Base-by-base conservation (phyloP, 1,140 invertebrate genomes). In the Mesaphorura yosii region DNA sequence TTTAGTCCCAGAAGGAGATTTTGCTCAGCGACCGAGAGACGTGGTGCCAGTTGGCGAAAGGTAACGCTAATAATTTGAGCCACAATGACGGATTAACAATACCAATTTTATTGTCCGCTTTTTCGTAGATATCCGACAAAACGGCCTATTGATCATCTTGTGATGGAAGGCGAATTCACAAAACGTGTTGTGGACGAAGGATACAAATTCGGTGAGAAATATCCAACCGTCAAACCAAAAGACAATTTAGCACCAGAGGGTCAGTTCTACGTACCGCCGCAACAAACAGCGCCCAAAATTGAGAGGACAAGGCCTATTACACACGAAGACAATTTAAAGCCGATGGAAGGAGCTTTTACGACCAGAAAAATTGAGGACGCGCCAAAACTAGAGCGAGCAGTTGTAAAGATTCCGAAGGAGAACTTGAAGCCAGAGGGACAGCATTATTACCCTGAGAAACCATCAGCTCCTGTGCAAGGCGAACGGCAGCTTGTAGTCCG, bases 231-330 rank as follows among this genome's bases (percentile, higher is more conserved):
- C 1, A 76, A 72, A 50, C 74, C 47, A 41, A 46, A 31, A 68
- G 77, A 78, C 57, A 77, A 78, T 63, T 54, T 78, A 1, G 61
- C 60, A 46, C 69, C 72, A 0, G 79, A 81, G 67, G 79, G 80
- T 17, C 70, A 77, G 10, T 78, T 81, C 61, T 38, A 57, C 25
- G 14, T 6, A 25, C 7, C 40, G n/a, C 15, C 19, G 27, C 17
- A 55, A 38, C 5, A 66, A 47, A 27, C n/a, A 37, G 45, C 26
- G 26, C 51, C 39, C 3, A 15, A 25, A 26, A 22, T 22, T 19
- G 23, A 53, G 40, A 46, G 65, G 46, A 50, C 51, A 27, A 49
- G 53, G 62, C 70, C 78, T 76, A 75, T 40, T 1, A 77, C 72
- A 49, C 74, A 44, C 38, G 47, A 31, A 68, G 77, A 78, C 58